Evolutionary conservation across 2,113 vertebrate species (phyloP), one percentile per base, ranked within the genome.

Genomic region (Balaenoptera acutorostrata): DNA sequence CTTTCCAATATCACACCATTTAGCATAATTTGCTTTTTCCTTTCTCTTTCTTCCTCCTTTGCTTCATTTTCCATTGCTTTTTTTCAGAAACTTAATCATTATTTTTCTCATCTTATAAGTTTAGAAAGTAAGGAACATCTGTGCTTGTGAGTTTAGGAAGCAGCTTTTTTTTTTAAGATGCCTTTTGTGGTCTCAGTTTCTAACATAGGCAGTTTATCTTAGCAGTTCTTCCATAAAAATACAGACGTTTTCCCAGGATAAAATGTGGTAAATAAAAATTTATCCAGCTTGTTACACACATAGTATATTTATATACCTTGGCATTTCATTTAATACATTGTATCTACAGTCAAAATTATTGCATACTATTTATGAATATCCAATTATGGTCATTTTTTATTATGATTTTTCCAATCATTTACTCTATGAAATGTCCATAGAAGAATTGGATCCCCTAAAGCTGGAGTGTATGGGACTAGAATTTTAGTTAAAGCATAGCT

Each of bases 401-500:
- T 25, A 64, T 94, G 85, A 92, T 77, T 21, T 90, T 69, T 5
- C 41, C 41, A 90, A 69, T 12, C 41, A 61, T 63, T 93, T 81
- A 81, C 17, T 91, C 0, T 77, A 18, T 81, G 14, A 84, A 88
- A n/a, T 75, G 33, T 3, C 23, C 20, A 39, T 57, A 83, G 78
- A 68, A 84, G 81, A 85, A 89, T 1, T 52, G 14, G 21, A 77
- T 88, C 31, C 80, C 69, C 36, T 49, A 2, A 90, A 97, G 1
- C 0, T 31, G 25, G 90, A 59, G 18, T 90, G 4, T 41, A 41
- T 41, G 31, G 55, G 17, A 97, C 21, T 12, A 86, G 15, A 3
- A 90, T 96, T 96, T 93, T 89, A 77, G 6, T 7, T 85, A 89
- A 55, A 91, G 57, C 33, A n/a, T 57, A 88, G 61, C 31, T 31